Base-by-base conservation (phyloP, 2,888 invertebrate genomes). In the Cheilosia grossa region DNA sequence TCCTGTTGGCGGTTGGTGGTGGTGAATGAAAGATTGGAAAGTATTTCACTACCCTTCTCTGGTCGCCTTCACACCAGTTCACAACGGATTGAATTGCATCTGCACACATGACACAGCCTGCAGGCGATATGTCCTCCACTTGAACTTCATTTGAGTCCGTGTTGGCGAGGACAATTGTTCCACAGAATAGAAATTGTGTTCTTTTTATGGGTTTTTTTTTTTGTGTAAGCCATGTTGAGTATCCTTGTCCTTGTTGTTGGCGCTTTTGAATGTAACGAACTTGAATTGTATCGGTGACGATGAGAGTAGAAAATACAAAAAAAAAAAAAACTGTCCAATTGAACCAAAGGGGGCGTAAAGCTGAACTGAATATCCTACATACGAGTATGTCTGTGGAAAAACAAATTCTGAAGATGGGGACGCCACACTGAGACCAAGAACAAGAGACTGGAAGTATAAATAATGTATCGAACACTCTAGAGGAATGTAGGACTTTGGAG, bases 131-230 rank as follows among this genome's bases (percentile, higher is more conserved):
- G 72, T 85, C 63, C 85, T 72, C 85, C 85, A 85, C 85, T 85
- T 85, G 85, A 85, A 85, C 85, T 81, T 85, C 85, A 85, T 85
- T 85, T 75, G 67, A 67, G 70, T 67, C 47, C 67, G 85, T 85
- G 85, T 85, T 80, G 85, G 85, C 85, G 77, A 81, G 75, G 72
- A 81, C 81, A 85, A 85, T 81, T 85, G 85, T 85, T 70, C 70
- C 54, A 67, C 59, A 56, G 80, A 70, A 80, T 47, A 72, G 80
- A 66, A 67, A 75, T 75, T 80, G 70, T 85, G 75, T 80, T 75
- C 58, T 74, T 69, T 74, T 17, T 44, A 27, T 63, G 10, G 19
- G 66, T 15, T 59, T 54, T 44, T 67, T 70, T 19, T 67, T 30
- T 61, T 37, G 59, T 37, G 21, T n/a, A 21, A 21, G 37, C 37